phyloP scores from a whole-genome alignment of 1,140 invertebrate genomes.

The Drosophila novamexicana region DNA sequence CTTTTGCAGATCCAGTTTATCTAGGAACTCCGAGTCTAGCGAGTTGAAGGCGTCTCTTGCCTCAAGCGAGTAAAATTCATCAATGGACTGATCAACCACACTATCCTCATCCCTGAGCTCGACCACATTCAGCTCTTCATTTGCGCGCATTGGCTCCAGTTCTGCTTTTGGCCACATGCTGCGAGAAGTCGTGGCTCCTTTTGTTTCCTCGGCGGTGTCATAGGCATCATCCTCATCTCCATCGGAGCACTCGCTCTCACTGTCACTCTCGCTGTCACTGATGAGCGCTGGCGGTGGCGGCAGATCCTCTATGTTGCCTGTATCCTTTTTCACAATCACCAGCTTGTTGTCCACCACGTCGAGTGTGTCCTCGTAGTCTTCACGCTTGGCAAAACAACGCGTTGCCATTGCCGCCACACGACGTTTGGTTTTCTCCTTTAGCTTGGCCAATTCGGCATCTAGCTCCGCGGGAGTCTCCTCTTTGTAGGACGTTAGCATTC shows the following conservation, averaged over 20 bases:
- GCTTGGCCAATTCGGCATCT: slow-evolving; percentile 40
- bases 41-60: slow-evolving; percentile 46
- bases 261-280: slow-evolving; percentile 49
- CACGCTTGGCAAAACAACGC: slow-evolving; percentile 61
- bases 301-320: slow-evolving; percentile 61
- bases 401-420: slow-evolving; percentile 42
- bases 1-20: slow-evolving; percentile 64
- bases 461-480: slow-evolving; percentile 47
- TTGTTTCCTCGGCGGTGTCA: slow-evolving; percentile 55
- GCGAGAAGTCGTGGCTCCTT: slow-evolving; percentile 17
- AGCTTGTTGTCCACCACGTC: slow-evolving; percentile 70
- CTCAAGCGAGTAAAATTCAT: slow-evolving; percentile 60
- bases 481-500: slow-evolving; percentile 36
- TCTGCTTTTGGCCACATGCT: slow-evolving; percentile 47
- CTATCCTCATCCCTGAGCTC: slow-evolving; percentile 7
- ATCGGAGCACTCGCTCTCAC: slow-evolving; percentile 3
- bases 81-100: slow-evolving; percentile 18
- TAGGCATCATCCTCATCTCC: slow-evolving; percentile 49
- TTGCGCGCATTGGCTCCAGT: slow-evolving; percentile 28
- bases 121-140: neutral
- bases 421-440: slow-evolving; percentile 34
- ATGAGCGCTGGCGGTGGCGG: slow-evolving; percentile 56
- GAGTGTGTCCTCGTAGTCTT: slow-evolving; percentile 66
- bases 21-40: slow-evolving; percentile 66
- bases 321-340: slow-evolving; percentile 70